These are phyloP conservation scores for Rostratula benghalensis DNA, from an alignment of 2,113 vertebrate species.

Conservation along the genomic window DNA sequence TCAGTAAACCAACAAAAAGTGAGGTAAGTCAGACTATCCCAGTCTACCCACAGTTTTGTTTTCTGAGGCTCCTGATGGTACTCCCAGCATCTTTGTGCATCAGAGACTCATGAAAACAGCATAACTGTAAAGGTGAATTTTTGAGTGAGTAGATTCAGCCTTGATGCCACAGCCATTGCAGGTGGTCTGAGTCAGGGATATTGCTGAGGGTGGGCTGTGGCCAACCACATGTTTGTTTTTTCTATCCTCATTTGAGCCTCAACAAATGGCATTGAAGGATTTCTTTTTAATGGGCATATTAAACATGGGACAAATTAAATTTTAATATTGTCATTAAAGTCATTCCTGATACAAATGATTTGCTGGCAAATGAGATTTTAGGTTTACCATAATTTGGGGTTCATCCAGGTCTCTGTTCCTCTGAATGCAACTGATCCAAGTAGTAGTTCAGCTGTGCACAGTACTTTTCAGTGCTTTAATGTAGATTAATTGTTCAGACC, in stretches of 20 bases:
- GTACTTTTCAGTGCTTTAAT: background rate
- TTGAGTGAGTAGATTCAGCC: background rate
- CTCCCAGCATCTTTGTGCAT: background rate
- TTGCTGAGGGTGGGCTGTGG: background rate
- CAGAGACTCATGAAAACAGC: background rate
- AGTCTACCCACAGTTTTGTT: background rate
- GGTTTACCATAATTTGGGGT: background rate
- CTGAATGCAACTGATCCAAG: background rate
- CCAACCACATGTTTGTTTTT: background rate
- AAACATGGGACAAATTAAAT: conserved; percentile 22
- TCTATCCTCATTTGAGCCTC: background rate
- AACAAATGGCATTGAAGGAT: background rate
- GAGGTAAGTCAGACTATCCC: fast-evolving
- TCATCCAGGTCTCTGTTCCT: background rate
- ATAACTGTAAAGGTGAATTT: background rate
- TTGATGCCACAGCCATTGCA: background rate
- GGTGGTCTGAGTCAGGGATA: background rate
- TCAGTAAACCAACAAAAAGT: background rate
- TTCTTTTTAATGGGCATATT: conserved; percentile 27
- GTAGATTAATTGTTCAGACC: background rate
- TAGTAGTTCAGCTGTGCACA: background rate
- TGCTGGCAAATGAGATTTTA: background rate
- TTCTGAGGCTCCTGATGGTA: background rate
- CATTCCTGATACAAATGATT: background rate
- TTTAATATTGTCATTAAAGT: conserved; percentile 23